Evolutionary conservation across 2,113 vertebrate species (phyloP).

Genomic region (Crotalus viridis): DNA sequence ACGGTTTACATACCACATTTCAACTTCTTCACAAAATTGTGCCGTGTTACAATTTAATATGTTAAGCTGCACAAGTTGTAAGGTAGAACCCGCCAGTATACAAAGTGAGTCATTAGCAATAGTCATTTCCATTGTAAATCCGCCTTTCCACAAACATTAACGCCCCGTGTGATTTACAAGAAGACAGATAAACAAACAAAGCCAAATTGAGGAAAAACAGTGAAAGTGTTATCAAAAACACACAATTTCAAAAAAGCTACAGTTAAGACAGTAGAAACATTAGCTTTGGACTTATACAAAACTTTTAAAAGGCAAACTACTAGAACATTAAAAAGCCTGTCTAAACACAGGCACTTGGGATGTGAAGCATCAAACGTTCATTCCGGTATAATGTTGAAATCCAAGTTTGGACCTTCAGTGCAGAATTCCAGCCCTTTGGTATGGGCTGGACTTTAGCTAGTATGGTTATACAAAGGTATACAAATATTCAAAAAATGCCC

Average conservation of each 20-base stretch:
- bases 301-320: background rate
- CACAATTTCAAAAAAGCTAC: conserved; percentile 15
- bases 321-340: conserved; percentile 12
- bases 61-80: background rate
- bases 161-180: background rate
- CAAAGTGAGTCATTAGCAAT: background rate
- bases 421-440: background rate
- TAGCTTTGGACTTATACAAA: conserved; percentile 1
- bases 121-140: background rate
- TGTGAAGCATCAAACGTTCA: background rate
- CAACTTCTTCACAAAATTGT: conserved; percentile 1
- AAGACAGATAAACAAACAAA: conserved; percentile 7
- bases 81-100: conserved; percentile 2
- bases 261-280: conserved; percentile 8
- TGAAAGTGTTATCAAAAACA: conserved; percentile 7
- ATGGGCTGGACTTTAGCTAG: background rate
- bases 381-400: background rate
- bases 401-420: background rate
- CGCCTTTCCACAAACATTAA: background rate
- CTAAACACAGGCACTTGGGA: background rate
- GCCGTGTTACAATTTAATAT: conserved; percentile 18
- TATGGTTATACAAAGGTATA: background rate
- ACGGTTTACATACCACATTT: background rate
- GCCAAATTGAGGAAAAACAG: background rate
- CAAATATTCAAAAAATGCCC: background rate